phyloP scores from a whole-genome alignment of 2,797 vertebrate species.

The Esox masquinongy region DNA sequence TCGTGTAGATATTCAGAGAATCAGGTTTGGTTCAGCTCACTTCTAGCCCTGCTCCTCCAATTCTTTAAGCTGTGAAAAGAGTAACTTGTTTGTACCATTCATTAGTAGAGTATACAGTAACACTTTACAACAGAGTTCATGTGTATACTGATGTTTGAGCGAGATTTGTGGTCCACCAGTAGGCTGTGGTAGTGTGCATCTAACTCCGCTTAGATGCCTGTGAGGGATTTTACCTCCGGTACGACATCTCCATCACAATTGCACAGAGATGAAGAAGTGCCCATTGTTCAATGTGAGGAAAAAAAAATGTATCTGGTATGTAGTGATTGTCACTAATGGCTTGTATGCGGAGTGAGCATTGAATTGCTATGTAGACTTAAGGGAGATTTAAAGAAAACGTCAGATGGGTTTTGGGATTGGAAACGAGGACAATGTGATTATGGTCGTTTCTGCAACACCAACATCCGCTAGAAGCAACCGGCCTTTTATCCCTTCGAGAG shows the following conservation, averaged over 20 bases:
- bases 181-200: not conserved
- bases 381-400: not conserved
- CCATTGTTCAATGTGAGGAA: conserved; percentile 17
- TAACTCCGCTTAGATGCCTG: conserved; percentile 16
- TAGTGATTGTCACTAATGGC: not conserved
- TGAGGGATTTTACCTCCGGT: conserved; percentile 30
- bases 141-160: not conserved
- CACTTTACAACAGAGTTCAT: conserved; percentile 11
- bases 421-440: conserved; percentile 22
- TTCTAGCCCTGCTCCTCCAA: conserved; percentile 45
- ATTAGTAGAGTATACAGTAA: conserved; percentile 23
- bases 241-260: conserved; percentile 39
- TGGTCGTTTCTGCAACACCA: conserved; percentile 24
- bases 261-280: conserved; percentile 7
- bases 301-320: conserved; percentile 1
- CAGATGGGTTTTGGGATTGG: not conserved
- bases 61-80: conserved; percentile 68
- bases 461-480: conserved; percentile 51
- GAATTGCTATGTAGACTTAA: not conserved
- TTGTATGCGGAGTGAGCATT: not conserved
- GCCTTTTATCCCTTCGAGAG: conserved; percentile 41
- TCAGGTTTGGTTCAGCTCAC: conserved; percentile 15
- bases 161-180: conserved; percentile 9
- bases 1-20: conserved; percentile 21
- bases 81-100: conserved; percentile 24